Percentiles rank a stretch among this genome's conserved stretches.
These are phyloP conservation scores for Idris sp. DNA, from an alignment of 1,140 invertebrate species.

Conservation along the genomic window DNA sequence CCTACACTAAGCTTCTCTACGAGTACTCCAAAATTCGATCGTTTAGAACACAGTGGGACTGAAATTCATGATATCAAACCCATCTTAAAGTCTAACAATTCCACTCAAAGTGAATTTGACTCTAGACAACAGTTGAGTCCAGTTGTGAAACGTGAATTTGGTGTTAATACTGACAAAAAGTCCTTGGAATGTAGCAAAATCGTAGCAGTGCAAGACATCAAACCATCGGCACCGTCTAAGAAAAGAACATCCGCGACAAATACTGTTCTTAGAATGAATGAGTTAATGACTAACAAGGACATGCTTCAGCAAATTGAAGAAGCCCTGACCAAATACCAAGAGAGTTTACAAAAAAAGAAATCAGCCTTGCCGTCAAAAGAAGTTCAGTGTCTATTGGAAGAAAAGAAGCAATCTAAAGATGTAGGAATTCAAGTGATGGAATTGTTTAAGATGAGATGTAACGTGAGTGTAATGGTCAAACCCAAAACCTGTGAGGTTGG, in stretches of 20 bases:
- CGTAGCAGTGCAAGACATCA: slow-evolving; percentile 58
- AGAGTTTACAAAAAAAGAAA: slow-evolving; percentile 55
- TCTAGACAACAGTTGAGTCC: neutral
- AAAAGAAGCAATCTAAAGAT: slow-evolving; percentile 66
- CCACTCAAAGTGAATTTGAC: slow-evolving; percentile 25
- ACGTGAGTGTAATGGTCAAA: slow-evolving; percentile 74
- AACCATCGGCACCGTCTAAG: slow-evolving; percentile 42
- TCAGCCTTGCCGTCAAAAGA: slow-evolving; percentile 7
- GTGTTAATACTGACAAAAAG: slow-evolving; percentile 51
- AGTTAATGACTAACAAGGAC: slow-evolving; percentile 65
- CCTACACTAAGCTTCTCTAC: slow-evolving; percentile 9
- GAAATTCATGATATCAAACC: slow-evolving; percentile 37
- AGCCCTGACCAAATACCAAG: slow-evolving; percentile 63
- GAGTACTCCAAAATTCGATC: slow-evolving; percentile 24
- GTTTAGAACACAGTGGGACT: slow-evolving; percentile 34
- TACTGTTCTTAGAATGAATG: slow-evolving; percentile 65
- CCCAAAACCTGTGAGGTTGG: slow-evolving; percentile 71
- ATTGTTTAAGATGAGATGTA: slow-evolving; percentile 67
- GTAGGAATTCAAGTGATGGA: slow-evolving; percentile 71
- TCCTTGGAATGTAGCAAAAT: slow-evolving; percentile 44
- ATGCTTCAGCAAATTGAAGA: slow-evolving; percentile 62
- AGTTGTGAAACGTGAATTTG: slow-evolving; percentile 42
- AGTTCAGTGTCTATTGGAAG: slow-evolving; percentile 27
- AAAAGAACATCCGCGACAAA: slow-evolving; percentile 55
- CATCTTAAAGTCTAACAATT: slow-evolving; percentile 7